Conservation (phyloP, 1,140 invertebrate species). For the Campoletis sonorensis region DNA sequence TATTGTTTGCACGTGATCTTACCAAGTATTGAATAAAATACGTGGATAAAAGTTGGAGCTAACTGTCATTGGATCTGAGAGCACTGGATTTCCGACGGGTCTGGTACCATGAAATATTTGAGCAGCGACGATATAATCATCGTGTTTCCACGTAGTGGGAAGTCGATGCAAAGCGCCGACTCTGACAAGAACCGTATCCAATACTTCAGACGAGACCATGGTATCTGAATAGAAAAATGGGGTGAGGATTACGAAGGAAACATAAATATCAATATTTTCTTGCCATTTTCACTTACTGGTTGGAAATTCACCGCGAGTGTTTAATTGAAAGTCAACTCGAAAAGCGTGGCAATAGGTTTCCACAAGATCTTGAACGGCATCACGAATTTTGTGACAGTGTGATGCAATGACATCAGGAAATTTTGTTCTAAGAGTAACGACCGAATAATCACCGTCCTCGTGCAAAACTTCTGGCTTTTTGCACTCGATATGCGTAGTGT, state of each 20-base stretch:
- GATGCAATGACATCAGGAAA: slow-evolving; percentile 78
- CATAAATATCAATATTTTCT: background rate
- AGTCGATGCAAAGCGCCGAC: slow-evolving; percentile 91
- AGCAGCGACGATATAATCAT: slow-evolving; percentile 89
- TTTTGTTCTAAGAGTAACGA: slow-evolving; percentile 78
- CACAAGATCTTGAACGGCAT: slow-evolving; percentile 85
- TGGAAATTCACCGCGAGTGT: slow-evolving; percentile 69
- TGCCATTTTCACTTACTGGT: slow-evolving; percentile 65
- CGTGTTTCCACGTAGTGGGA: slow-evolving; percentile 86
- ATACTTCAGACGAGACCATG: slow-evolving; percentile 82
- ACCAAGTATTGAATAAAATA: slow-evolving; percentile 92
- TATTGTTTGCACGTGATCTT: slow-evolving; percentile 57
- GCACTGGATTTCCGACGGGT: slow-evolving; percentile 82
- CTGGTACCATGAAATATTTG: slow-evolving; percentile 93
- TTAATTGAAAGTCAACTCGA: slow-evolving; percentile 87
- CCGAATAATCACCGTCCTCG: slow-evolving; percentile 80
- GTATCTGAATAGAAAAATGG: slow-evolving; percentile 75
- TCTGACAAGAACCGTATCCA: slow-evolving; percentile 88
- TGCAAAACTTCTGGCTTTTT: slow-evolving; percentile 79
- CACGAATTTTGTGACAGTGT: slow-evolving; percentile 83
- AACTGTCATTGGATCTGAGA: slow-evolving; percentile 81
- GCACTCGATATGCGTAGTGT: slow-evolving; percentile 75
- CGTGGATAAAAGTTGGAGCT: slow-evolving; percentile 85
- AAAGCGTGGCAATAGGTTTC: slow-evolving; percentile 90
- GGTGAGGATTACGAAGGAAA: background rate